A percentile compares a stretch with the other conserved stretches of the same genome.
These are phyloP conservation scores for Armadillidium nasatum DNA, from an alignment of 1,140 invertebrate species.

Conservation along the genomic window DNA sequence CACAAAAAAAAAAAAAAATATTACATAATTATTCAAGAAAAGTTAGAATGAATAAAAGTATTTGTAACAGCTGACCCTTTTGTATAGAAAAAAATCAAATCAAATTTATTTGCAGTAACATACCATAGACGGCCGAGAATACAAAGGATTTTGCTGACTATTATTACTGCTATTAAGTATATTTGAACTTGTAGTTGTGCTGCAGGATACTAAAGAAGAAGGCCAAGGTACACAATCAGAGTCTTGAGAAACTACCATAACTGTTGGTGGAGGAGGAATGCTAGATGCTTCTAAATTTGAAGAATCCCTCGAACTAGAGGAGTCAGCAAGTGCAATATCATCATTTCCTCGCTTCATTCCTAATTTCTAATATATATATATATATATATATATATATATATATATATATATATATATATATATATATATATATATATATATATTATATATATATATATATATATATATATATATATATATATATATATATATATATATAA, in stretches of 20 bases:
- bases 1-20: not conserved
- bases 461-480: too few relatives aligned
- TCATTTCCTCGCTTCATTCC: not conserved
- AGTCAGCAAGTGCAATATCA: not conserved
- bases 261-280: not conserved
- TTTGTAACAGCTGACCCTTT: conserved; percentile 3
- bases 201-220: not conserved
- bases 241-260: not conserved
- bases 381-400: too few relatives aligned
- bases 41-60: not conserved
- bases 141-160: not conserved
- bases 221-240: not conserved
- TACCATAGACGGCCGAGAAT: not conserved
- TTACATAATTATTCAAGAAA: not conserved
- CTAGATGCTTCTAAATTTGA: not conserved
- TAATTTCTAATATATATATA: not conserved
- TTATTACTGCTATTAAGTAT: not conserved
- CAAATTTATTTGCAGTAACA: not conserved
- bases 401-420: too few relatives aligned
- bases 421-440: too few relatives aligned
- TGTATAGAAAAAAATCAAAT: not conserved
- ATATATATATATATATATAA: too few relatives aligned
- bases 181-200: not conserved
- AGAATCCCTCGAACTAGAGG: not conserved
- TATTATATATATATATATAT: too few relatives aligned